phyloP scores from a whole-genome alignment of 2,113 vertebrate genomes.

The Lota lota region DNA sequence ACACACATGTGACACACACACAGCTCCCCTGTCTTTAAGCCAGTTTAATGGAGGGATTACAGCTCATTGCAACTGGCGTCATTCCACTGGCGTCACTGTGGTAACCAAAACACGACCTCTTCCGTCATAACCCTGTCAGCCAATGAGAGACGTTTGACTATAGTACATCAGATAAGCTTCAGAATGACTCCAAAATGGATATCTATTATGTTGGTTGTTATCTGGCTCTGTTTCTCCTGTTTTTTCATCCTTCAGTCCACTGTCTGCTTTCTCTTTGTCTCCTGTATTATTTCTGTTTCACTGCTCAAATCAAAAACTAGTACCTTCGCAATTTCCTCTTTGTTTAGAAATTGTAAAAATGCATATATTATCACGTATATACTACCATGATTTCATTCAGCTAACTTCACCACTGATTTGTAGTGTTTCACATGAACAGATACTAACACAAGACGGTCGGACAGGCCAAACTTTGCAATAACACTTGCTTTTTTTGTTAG shows the following conservation, averaged over 20 bases:
- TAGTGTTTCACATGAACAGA: too few species aligned
- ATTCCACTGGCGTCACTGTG: constrained; percentile 54
- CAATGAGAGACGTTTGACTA: constrained; percentile 45
- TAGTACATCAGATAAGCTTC: constrained; percentile 63
- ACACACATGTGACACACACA: constrained; percentile 24
- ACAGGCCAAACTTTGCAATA: too few species aligned
- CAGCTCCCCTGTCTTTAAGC: constrained; percentile 66
- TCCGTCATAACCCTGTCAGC: constrained; percentile 47
- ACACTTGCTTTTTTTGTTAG: too few species aligned
- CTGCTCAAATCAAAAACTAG: too few species aligned
- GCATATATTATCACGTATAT: too few species aligned
- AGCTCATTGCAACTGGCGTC: constrained; percentile 52
- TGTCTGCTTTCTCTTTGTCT: too few species aligned
- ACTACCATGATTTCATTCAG: too few species aligned
- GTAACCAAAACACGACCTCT: constrained; percentile 57
- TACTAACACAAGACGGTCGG: too few species aligned
- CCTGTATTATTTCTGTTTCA: too few species aligned
- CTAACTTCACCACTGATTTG: too few species aligned
- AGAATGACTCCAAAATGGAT: constrained; percentile 40
- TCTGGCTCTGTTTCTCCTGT: constrained; percentile 23
- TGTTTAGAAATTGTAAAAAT: too few species aligned
- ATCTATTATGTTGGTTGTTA: constrained; percentile 26
- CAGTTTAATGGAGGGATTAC: constrained; percentile 72
- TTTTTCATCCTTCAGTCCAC: constrained; percentile 9
- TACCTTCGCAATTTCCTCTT: too few species aligned